These are phyloP conservation scores for Isurus oxyrinchus DNA, from an alignment of 2,113 vertebrate genomes.

Conservation along the genomic window DNA sequence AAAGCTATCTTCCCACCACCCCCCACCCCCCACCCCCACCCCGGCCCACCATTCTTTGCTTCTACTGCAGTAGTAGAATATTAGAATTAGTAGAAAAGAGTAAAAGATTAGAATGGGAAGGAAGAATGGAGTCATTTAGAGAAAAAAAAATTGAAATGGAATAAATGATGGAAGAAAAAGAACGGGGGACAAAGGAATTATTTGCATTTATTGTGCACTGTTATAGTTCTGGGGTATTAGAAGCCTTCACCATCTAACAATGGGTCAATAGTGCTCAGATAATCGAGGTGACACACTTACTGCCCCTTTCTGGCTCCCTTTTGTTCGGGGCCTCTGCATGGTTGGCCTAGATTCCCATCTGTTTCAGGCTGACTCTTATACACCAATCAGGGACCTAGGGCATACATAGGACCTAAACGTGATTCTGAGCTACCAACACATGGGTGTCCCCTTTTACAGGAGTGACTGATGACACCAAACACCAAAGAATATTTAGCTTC, in stretches of 20 bases:
- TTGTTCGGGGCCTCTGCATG: not conserved
- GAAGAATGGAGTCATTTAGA: not conserved
- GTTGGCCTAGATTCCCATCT: not conserved
- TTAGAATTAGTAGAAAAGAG: not conserved
- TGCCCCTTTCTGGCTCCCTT: not conserved
- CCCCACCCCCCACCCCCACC: not conserved
- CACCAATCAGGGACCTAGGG: not conserved
- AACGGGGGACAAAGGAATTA: not conserved
- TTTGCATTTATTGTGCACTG: not conserved
- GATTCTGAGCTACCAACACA: not conserved
- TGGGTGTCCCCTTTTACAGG: not conserved
- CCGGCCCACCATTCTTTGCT: not conserved
- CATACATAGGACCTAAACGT: not conserved
- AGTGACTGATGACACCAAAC: too few relatives aligned
- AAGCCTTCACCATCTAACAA: not conserved
- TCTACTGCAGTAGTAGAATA: not conserved
- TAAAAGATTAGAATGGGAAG: not conserved
- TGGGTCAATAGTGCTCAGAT: not conserved
- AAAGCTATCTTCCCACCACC: not conserved
- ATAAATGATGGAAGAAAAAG: not conserved
- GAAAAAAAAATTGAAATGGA: not conserved
- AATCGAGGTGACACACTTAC: not conserved
- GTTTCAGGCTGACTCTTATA: not conserved
- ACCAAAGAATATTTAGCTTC: not conserved
- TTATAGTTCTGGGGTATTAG: not conserved